Evolutionary conservation across 2,113 vertebrate species (phyloP).

Genomic region (Scolopax mira): DNA sequence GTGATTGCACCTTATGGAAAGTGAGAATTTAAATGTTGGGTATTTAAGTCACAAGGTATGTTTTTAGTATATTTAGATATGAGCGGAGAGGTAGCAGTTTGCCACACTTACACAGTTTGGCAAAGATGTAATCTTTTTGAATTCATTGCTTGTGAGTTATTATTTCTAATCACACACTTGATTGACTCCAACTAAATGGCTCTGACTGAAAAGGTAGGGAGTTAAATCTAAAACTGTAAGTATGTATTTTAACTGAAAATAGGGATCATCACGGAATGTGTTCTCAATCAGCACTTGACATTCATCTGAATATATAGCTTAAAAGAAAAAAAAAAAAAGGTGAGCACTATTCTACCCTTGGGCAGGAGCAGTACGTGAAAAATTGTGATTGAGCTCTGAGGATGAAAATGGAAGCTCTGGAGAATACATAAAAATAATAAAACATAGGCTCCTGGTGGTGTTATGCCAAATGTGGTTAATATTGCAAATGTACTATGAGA

Average conservation of each 20-base stretch:
- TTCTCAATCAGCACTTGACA: constrained; percentile 66
- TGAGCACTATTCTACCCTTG: constrained; percentile 34
- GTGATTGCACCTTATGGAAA: neutral
- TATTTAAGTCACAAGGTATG: neutral
- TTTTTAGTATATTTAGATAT: constrained; percentile 13
- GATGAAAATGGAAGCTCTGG: constrained; percentile 56
- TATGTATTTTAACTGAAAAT: constrained; percentile 72
- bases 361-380: constrained; percentile 15
- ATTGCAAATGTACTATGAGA: neutral
- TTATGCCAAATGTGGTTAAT: constrained; percentile 31
- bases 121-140: constrained; percentile 69
- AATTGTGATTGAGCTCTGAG: constrained; percentile 48
- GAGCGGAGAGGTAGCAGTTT: constrained; percentile 44
- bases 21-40: neutral
- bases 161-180: constrained; percentile 76
- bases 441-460: neutral
- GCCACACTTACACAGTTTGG: constrained; percentile 45
- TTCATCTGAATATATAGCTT: constrained; percentile 28
- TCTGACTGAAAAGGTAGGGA: constrained; percentile 66
- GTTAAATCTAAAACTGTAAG: constrained; percentile 71
- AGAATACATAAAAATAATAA: constrained; percentile 46
- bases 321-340: constrained; percentile 7
- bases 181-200: constrained; percentile 74
- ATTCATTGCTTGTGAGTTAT: constrained; percentile 73
- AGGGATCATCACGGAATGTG: constrained; percentile 59